Evolutionary conservation across 1,140 invertebrate species (phyloP).

Genomic region (Drosophila ironensis): DNA sequence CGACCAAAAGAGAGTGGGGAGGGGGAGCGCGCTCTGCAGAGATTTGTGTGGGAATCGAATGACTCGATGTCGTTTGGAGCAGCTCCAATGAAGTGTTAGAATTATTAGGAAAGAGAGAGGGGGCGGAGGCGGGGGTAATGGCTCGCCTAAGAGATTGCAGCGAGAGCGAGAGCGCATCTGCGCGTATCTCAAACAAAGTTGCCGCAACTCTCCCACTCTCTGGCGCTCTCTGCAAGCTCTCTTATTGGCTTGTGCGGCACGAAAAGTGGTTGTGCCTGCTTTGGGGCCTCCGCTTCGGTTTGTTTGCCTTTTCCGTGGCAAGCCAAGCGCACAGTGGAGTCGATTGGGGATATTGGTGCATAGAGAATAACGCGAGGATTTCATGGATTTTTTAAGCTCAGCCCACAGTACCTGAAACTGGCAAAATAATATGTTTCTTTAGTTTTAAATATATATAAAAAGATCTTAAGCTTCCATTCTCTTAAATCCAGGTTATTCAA

Average conservation of each 20-base stretch:
- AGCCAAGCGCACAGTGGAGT: slow-evolving; percentile 56
- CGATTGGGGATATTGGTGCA: background rate
- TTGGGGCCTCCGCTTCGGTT: slow-evolving; percentile 27
- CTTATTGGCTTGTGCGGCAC: slow-evolving; percentile 69
- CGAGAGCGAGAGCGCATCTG: slow-evolving; percentile 26
- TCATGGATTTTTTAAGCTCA: background rate
- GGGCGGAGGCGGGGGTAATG: slow-evolving; percentile 15
- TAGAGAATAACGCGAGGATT: background rate
- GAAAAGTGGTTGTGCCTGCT: slow-evolving; percentile 60
- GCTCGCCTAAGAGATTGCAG: slow-evolving; percentile 34
- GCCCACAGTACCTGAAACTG: no score
- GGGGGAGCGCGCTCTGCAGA: slow-evolving; percentile 46
- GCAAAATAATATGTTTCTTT: no score
- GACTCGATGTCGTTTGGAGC: slow-evolving; percentile 59
- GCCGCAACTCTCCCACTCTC: slow-evolving; percentile 37
- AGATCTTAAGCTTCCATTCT: no score
- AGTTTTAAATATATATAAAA: no score
- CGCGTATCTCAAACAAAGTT: slow-evolving; percentile 56
- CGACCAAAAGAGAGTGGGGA: background rate
- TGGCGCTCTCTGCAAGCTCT: slow-evolving; percentile 6
- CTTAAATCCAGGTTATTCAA: no score
- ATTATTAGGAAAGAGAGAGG: slow-evolving; percentile 2
- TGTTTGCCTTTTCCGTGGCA: slow-evolving; percentile 68
- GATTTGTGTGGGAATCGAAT: slow-evolving; percentile 79
- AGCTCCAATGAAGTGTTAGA: slow-evolving; percentile 77